Base-by-base conservation (phyloP, 2,797 vertebrate genomes). In the Ambastaia sidthimunki region DNA sequence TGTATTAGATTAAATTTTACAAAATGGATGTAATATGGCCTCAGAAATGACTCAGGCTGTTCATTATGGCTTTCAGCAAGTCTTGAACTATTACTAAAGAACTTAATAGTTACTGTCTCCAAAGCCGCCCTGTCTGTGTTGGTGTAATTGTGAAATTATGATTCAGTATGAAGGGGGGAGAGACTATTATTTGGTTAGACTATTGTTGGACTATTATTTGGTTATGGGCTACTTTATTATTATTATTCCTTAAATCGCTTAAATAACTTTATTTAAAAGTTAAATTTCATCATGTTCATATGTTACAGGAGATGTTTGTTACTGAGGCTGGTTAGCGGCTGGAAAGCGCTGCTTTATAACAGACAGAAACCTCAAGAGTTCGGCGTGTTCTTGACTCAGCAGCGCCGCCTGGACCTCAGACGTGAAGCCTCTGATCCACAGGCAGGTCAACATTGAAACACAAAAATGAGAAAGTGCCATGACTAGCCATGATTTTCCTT, bases 311-410 rank as follows among this genome's bases (percentile, higher is more conserved):
- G 93, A 93, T 83, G 92, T 89, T 88, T 63, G 4, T 2, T 2
- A 4, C 31, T 92, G 94, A 82, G 96, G 95, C 89, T 98, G 96
- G 97, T 92, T 98, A 80, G 97, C 96, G 48, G 96, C 98, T 60
- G 97, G 98, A 94, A 98, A 98, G 91, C 94, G 95, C 60, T 97
- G 96, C 96, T 96, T 15, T 97, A 97, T 90, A 96, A 95, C 86
- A 98, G 98, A 92, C 96, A 97, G 89, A 98, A 92, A 97, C 96
- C 82, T 93, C 97, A 89, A 93, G 96, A 98, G 18, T 98, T 97
- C 94, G 98, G 97, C 92, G 97, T 98, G 96, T 98, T 98, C 95
- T 95, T 98, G 93, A 98, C 97, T 90, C 95, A 96, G 85, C 96
- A 98, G 95, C 96, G 96, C 89, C 97, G 97, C 86, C 95, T 98